Evolutionary conservation across 2,888 invertebrate species (phyloP).

Genomic region (Aleiodes alternator): DNA sequence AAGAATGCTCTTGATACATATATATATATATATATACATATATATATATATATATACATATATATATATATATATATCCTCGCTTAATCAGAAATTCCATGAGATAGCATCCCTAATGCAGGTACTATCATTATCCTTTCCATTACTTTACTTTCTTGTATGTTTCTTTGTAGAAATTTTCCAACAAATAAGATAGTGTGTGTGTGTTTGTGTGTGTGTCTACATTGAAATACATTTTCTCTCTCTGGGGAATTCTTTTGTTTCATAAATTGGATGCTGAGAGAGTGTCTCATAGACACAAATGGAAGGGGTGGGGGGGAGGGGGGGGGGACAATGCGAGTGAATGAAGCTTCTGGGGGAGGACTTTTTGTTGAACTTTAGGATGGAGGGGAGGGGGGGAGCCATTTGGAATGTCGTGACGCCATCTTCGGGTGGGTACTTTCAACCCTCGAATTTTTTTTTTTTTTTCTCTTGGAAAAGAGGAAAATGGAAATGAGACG

Average conservation of each 20-base stretch:
- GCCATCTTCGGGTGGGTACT: conserved; percentile 2
- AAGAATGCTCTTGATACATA: not conserved
- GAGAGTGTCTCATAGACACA: no score
- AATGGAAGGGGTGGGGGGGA: no score
- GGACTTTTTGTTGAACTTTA: not conserved
- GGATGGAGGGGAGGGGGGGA: not conserved
- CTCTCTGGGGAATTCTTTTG: no score
- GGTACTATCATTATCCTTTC: conserved; percentile 4
- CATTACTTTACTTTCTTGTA: not conserved
- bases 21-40: not conserved
- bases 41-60: not conserved
- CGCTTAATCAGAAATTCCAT: conserved; percentile 9
- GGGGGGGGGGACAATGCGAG: not conserved
- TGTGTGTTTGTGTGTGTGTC: no score
- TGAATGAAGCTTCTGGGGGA: not conserved
- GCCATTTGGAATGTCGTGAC: conserved; percentile 1
- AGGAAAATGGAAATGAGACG: conserved; percentile 6
- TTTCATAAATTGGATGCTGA: no score
- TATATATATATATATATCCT: not conserved
- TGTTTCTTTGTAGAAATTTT: not conserved
- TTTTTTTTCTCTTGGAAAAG: not conserved
- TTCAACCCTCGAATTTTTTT: conserved; percentile 4
- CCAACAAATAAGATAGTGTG: no score
- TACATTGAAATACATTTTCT: no score
- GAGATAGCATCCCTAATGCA: not conserved